phyloP scores from a whole-genome alignment of 2,888 invertebrate species.

The Drosophila macrospina region DNA sequence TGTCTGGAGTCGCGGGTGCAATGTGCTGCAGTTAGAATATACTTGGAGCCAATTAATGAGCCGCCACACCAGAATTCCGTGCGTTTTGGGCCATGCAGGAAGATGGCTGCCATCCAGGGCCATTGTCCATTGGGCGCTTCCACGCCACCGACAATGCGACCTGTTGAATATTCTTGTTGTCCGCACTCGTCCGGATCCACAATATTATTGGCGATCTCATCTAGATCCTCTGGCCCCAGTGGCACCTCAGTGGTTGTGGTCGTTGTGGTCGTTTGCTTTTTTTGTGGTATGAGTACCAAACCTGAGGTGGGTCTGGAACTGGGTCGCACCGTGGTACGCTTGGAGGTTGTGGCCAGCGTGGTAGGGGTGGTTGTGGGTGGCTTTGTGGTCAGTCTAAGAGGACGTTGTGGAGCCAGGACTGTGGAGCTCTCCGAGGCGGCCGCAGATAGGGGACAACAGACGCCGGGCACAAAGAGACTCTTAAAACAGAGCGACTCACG shows the following conservation, averaged over 20 bases:
- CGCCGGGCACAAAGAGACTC: slow-evolving; percentile 95
- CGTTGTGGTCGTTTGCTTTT: slow-evolving; percentile 85
- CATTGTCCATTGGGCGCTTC: slow-evolving; percentile 93
- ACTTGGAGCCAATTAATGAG: slow-evolving; percentile 91
- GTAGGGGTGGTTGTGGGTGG: slow-evolving; percentile 71
- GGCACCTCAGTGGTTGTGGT: slow-evolving; percentile 86
- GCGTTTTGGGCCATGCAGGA: slow-evolving; percentile 92
- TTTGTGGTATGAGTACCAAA: slow-evolving; percentile 83
- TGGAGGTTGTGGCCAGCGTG: slow-evolving; percentile 83
- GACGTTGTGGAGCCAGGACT: slow-evolving; percentile 82
- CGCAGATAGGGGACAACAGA: slow-evolving; percentile 90
- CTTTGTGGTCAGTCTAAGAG: slow-evolving; percentile 79
- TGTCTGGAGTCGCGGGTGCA: slow-evolving; percentile 96
- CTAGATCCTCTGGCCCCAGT: slow-evolving; percentile 74
- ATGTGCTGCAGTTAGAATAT: slow-evolving; percentile 95
- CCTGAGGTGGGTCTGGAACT: slow-evolving; percentile 77
- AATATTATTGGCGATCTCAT: slow-evolving; percentile 75
- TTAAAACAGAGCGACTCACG: slow-evolving; percentile 96
- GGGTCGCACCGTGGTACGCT: slow-evolving; percentile 67
- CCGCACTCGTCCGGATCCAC: slow-evolving; percentile 89
- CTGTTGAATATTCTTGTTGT: slow-evolving; percentile 92
- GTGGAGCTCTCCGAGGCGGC: slow-evolving; percentile 70
- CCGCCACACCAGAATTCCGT: slow-evolving; percentile 98
- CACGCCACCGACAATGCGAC: slow-evolving; percentile 96
- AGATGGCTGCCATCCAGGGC: slow-evolving; percentile 99